Conservation (phyloP, 1,140 invertebrate species). For the Philotrypesis tridentata region DNA sequence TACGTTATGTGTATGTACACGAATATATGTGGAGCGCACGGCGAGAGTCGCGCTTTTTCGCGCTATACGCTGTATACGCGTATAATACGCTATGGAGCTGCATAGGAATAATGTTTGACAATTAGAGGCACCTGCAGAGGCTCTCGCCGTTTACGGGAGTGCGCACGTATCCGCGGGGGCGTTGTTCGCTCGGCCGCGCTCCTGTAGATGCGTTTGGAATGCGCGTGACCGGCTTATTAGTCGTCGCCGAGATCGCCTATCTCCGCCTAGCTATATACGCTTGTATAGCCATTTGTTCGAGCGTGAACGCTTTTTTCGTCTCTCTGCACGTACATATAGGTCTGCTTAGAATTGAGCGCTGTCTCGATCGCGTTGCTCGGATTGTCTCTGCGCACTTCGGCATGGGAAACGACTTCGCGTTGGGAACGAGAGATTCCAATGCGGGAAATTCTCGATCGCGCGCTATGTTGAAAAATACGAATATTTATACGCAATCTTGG, state of each 20-base stretch:
- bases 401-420: background rate
- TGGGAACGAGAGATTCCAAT: background rate
- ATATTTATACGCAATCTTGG: background rate
- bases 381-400: background rate
- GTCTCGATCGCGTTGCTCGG: background rate
- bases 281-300: background rate
- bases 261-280: background rate
- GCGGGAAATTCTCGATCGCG: background rate
- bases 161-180: no score
- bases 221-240: background rate
- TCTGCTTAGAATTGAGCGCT: no score
- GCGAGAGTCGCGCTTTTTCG: background rate
- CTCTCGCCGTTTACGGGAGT: background rate
- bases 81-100: background rate
- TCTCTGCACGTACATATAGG: no score
- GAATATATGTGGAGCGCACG: background rate
- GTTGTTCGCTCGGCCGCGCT: background rate
- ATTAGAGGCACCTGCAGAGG: slow-evolving; percentile 30
- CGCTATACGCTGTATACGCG: no score
- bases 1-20: no score
- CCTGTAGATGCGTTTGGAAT: background rate
- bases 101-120: slow-evolving; percentile 44
- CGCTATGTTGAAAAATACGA: background rate
- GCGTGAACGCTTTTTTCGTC: background rate
- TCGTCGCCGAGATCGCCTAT: background rate